Base-by-base conservation (phyloP, 2,888 invertebrate species). In the Andrena haemorrhoa region DNA sequence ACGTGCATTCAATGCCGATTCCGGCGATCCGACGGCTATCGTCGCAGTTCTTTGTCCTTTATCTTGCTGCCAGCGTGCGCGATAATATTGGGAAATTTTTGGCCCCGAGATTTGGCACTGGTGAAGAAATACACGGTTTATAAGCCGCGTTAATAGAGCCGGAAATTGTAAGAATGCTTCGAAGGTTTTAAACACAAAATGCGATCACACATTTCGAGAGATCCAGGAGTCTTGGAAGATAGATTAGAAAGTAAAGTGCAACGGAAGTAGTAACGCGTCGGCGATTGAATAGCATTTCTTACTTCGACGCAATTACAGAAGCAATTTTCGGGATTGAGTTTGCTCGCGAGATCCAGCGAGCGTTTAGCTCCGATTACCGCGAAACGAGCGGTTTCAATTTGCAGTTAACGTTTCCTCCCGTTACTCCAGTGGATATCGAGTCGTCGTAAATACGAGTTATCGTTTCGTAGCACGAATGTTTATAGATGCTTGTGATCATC, bases 401-500 rank as follows among this genome's bases (percentile, higher is more conserved):
- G 26, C 47, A 61, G 31, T 73, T 73, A 56, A 60, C 56, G n/a
- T 61, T 56, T 61, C 63, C 2, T n/a, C 8, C 56, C 16, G n/a
- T 33, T 61, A 47, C 23, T 66, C 29, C 23, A n/a, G 23, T 16
- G 35, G 12, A 26, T 29, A 49, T 49, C 8, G 10, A 10, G 41
- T 20, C 20, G 31, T 20, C 61, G 16, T 65, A 65, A 73, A 68
- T 71, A 41, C 49, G 49, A 63, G 51, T 60, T 51, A 79, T 79
- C 47, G 47, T 71, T 80, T 23, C 56, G 23, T 4, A 26, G 49
- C 20, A 33, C 51, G 65, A 61, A 69, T 53, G 41, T 69, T 74
- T 53, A 74, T 69, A 47, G 69, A 81, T 65, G 41, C 33, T 70
- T 64, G 64, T 69, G 73, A 80, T 65, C 68, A 81, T 82, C 75